phyloP scores from a whole-genome alignment of 2,888 invertebrate genomes.

The Sialis lutaria region DNA sequence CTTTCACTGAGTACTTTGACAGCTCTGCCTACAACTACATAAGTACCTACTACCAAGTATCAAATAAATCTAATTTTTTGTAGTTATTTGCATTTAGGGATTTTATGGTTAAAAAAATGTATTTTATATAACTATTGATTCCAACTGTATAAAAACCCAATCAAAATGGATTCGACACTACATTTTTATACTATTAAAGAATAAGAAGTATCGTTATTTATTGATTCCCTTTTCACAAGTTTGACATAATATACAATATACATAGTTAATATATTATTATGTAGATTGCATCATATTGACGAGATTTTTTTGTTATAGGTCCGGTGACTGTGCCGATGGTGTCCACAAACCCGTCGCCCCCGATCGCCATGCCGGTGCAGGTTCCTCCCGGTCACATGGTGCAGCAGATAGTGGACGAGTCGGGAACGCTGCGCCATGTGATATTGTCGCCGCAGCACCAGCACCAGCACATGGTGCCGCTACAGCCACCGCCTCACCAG shows the following conservation, averaged over 20 bases:
- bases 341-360: conserved; percentile 58
- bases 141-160: too few species aligned
- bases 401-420: conserved; percentile 84
- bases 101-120: too few species aligned
- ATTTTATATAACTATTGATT: too few species aligned
- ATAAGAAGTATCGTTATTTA: too few species aligned
- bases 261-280: background rate
- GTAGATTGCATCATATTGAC: background rate
- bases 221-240: background rate
- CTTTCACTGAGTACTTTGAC: too few species aligned
- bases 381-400: conserved; percentile 84
- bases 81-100: too few species aligned
- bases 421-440: conserved; percentile 73
- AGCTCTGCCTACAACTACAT: too few species aligned
- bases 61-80: too few species aligned
- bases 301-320: conserved; percentile 34
- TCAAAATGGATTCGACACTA: too few species aligned
- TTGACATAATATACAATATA: too few species aligned
- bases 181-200: background rate
- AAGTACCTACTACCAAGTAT: too few species aligned
- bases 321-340: conserved; percentile 78
- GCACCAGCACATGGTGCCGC: conserved; percentile 35
- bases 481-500: conserved; percentile 35
- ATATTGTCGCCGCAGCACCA: conserved; percentile 64
- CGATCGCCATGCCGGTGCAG: conserved; percentile 75